These are phyloP conservation scores for Pristis pectinata DNA, from an alignment of 2,797 vertebrate genomes.

Conservation along the genomic window DNA sequence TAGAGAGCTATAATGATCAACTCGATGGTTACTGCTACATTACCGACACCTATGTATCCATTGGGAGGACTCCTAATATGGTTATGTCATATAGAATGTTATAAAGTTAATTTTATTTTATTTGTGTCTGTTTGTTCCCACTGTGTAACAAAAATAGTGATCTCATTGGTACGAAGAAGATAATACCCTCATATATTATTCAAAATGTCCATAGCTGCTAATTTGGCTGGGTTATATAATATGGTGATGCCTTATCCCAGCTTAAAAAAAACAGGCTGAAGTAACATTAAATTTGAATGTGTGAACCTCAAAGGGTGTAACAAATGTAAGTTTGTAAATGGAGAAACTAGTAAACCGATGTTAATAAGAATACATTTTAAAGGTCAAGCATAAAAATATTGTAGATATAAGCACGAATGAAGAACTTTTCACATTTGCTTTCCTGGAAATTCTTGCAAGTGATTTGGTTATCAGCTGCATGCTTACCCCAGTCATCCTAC, in stretches of 20 bases:
- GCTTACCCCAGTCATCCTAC: background rate
- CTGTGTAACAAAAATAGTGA: background rate
- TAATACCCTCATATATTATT: background rate
- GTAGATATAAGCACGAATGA: background rate
- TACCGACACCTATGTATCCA: background rate
- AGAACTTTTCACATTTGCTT: background rate
- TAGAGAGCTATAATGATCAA: background rate
- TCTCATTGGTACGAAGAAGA: background rate
- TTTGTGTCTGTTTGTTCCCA: background rate
- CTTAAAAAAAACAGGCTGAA: background rate
- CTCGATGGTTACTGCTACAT: background rate
- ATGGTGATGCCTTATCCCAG: background rate
- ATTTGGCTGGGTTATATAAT: slow-evolving; percentile 18
- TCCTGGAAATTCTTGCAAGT: background rate
- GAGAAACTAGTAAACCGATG: background rate
- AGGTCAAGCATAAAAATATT: background rate
- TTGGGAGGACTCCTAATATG: background rate
- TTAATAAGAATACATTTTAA: background rate
- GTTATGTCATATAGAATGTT: background rate
- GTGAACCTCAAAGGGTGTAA: background rate
- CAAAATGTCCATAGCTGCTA: background rate
- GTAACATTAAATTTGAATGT: background rate
- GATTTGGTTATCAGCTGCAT: background rate
- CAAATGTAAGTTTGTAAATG: background rate
- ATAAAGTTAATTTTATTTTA: background rate